Base-by-base conservation (phyloP, 2,888 invertebrate species). In the Cenopis cana region DNA sequence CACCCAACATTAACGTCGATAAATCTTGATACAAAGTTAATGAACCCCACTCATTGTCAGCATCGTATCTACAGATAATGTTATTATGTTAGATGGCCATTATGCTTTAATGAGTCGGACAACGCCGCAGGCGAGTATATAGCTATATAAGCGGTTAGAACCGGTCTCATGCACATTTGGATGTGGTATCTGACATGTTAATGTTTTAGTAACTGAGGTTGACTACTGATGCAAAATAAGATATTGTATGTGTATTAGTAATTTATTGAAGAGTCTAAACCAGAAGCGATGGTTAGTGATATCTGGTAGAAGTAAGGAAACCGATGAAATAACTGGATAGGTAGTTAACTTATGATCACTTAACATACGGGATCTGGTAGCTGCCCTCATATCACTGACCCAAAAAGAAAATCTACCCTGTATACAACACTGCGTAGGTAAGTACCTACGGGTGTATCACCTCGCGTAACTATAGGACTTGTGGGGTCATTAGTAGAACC, bases 41-140 rank as follows among this genome's bases (percentile, higher is more conserved):
- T 69, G 69, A 69, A 69, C 49, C 38, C 56, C 4, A 24, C 55
- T 55, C 65, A 65, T 65, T 56, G 65, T 65, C 33, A 50, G 61
- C 55, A 33, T 33, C 60, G n/a, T n/a, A 38, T 62, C 52, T 54
- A 64, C 38, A 54, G 64, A 64, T 64, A 62, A 52, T 52, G 52
- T 64, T 64, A 64, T 64, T 64, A 70, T 59, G 50, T 65, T 70
- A 55, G 54, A 41, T 20, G 52, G 52, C 57, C 46, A 70, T 65
- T 65, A 69, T 69, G 50, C 65, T 61, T 65, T 69, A 66, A 66
- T 57, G 57, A 70, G 59, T 41, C 62, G 56, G 69, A 57, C 69
- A 69, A 6, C 38, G 69, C 62, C 50, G 62, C 62, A 14, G 69
- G 69, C 56, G 46, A 20, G 17, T 55, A 61, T 64, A 54, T n/a